These are phyloP conservation scores for Vannuccia rotundouncinata DNA, from an alignment of 2,888 invertebrate genomes.

Conservation along the genomic window DNA sequence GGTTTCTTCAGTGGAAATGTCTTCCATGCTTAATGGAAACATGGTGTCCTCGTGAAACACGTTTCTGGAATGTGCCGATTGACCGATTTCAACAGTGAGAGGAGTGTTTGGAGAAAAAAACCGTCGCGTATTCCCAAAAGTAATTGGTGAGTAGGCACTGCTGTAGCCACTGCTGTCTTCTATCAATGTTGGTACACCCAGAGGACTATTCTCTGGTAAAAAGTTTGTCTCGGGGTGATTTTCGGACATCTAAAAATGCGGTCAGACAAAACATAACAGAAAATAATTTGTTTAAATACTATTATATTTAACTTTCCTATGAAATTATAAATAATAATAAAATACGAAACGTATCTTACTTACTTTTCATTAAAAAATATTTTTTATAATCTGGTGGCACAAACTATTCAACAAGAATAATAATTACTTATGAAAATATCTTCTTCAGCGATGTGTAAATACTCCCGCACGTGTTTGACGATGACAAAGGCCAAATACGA, in stretches of 20 bases:
- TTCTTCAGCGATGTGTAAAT: neutral
- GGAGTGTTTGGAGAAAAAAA: neutral
- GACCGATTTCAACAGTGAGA: neutral
- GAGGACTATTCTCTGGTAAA: neutral
- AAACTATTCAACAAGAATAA: no score
- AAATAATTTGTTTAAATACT: neutral
- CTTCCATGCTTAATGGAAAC: slow-evolving; percentile 1
- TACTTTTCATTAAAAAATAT: no score
- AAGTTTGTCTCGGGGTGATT: neutral
- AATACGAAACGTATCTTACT: no score
- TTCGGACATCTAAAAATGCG: slow-evolving; percentile 1
- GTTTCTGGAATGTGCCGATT: neutral
- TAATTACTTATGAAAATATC: neutral
- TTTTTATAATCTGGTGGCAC: no score
- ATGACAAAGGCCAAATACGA: slow-evolving; percentile 14
- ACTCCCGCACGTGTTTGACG: neutral
- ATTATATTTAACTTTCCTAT: neutral
- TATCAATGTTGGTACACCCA: neutral
- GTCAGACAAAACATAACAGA: neutral
- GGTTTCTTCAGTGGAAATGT: neutral
- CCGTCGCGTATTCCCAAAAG: neutral
- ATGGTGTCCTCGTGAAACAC: neutral
- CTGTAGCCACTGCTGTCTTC: neutral
- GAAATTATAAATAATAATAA: no score
- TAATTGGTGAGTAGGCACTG: neutral